A percentile compares a stretch with the other conserved stretches of the same genome.
phyloP scores from a whole-genome alignment of 2,113 vertebrate genomes.

The Entomyzon cyanotis region DNA sequence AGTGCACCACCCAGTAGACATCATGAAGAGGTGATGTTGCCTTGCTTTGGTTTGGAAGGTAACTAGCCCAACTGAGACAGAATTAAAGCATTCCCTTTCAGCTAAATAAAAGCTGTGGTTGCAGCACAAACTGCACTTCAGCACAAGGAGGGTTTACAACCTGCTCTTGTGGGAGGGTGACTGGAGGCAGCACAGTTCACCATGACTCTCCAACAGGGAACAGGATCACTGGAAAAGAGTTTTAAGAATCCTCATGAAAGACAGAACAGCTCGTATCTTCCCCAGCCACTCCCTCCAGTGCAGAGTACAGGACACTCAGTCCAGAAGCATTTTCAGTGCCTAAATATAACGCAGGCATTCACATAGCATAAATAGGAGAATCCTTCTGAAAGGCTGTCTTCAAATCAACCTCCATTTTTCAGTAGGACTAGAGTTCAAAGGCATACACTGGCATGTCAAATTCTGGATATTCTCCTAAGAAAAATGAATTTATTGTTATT shows the following conservation, averaged over 20 bases:
- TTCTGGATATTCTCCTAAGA: background rate
- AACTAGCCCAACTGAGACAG: background rate
- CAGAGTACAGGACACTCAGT: conserved; percentile 17
- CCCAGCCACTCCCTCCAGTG: background rate
- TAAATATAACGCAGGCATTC: conserved; percentile 45
- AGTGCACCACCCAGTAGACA: fast-evolving
- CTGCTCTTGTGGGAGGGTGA: background rate
- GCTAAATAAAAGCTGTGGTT: background rate
- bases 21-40: background rate
- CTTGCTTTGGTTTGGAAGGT: background rate
- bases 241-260: background rate
- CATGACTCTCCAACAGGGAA: background rate
- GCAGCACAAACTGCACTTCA: background rate
- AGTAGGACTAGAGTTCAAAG: background rate
- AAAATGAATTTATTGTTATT: background rate
- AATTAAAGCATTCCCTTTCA: background rate
- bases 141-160: background rate
- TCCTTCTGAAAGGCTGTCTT: conserved; percentile 3
- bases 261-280: background rate
- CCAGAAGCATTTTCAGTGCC: conserved; percentile 24
- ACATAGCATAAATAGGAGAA: conserved; percentile 36
- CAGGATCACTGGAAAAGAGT: background rate
- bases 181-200: background rate
- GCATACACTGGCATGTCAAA: background rate
- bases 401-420: conserved; percentile 6